Conservation (phyloP, 2,888 invertebrate species). For the Dichetophora obliterata region DNA sequence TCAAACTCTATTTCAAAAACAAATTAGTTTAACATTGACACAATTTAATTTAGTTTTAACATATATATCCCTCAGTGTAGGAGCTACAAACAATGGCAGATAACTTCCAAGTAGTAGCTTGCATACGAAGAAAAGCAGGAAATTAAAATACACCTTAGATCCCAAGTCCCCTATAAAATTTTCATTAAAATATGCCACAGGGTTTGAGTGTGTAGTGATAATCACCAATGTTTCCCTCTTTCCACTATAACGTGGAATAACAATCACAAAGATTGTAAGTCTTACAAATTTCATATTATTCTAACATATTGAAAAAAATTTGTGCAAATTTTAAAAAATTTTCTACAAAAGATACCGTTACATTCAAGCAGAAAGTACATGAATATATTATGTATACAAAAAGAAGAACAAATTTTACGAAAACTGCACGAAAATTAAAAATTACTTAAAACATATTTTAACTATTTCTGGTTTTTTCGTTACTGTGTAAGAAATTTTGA, state of each 20-base stretch:
- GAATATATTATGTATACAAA: conserved; percentile 10
- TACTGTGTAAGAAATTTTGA: conserved; percentile 58
- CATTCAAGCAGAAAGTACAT: conserved; percentile 11
- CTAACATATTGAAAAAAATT: conserved; percentile 29
- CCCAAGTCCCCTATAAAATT: too few species aligned
- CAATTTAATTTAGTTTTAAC: too few species aligned
- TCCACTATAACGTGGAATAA: too few species aligned
- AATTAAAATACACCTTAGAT: neutral
- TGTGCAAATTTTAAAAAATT: conserved; percentile 23
- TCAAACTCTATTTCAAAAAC: too few species aligned
- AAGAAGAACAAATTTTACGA: neutral
- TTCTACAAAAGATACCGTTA: neutral
- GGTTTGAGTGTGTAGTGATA: too few species aligned
- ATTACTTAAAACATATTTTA: conserved; percentile 38
- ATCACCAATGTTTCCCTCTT: too few species aligned
- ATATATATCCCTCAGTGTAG: too few species aligned
- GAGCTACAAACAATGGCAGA: too few species aligned
- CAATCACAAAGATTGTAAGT: too few species aligned
- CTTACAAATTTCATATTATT: neutral
- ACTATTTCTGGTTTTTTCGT: conserved; percentile 6
- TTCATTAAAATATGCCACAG: too few species aligned
- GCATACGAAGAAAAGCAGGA: neutral
- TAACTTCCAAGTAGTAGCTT: too few species aligned
- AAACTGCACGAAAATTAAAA: conserved; percentile 33
- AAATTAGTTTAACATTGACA: too few species aligned